Base-by-base conservation (phyloP, 1,140 invertebrate species). In the Apis dorsata region DNA sequence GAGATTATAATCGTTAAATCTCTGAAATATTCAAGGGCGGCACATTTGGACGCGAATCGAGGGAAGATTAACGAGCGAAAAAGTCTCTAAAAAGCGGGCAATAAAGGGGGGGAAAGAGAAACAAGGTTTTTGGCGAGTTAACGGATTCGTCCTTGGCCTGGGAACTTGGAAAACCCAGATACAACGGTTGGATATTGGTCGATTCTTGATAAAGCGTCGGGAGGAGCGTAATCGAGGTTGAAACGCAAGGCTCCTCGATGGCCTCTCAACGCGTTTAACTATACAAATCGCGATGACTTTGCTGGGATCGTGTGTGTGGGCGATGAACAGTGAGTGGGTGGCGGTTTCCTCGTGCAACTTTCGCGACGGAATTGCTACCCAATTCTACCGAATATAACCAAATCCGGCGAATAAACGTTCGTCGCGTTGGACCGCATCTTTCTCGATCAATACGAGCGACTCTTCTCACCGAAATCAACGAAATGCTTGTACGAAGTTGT, bases 371-470 rank as follows among this genome's bases (percentile, higher is more conserved):
- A 34, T 65, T 34, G 28, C 63, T 1, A 15, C 19, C 17, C 19
- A 66, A 60, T 78, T 65, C 53, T 68, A 55, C n/a, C 44, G 77
- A 77, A 28, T 72, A 72, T 73, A 79, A 76, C 71, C 60, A 69
- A 75, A 85, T 85, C 76, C 75, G 79, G 83, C 85, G 77, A 87
- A 85, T 78, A 85, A 71, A 78, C 84, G 88, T 90, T 85, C 90
- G 90, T 90, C 90, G 89, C 77, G 84, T 88, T 91, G 89, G 90
- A 83, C 73, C 91, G 90, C 88, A 92, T 91, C 86, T 91, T 90
- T 88, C 86, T 79, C 90, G 92, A 93, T 93, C 92, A 92, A 93
- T 93, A 93, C 90, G 62, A 73, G 51, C 74, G 55, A 77, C 79
- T 88, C 57, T 68, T 87, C 86, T 86, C 86, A 72, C 81, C 83